phyloP scores from a whole-genome alignment of 2,888 invertebrate species.

The Ptychoptera contaminata region DNA sequence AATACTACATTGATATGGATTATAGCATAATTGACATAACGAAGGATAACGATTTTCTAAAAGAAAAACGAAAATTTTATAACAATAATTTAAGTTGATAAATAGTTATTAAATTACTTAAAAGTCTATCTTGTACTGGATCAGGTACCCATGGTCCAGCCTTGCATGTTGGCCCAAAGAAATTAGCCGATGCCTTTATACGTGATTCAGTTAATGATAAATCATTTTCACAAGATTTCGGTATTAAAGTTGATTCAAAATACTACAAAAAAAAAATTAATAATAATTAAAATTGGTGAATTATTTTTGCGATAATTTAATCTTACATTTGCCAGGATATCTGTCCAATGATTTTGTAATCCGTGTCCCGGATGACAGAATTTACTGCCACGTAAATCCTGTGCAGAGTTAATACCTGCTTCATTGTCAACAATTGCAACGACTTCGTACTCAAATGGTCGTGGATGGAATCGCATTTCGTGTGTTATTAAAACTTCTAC shows the following conservation, averaged over 20 bases:
- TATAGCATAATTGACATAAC: slow-evolving; percentile 55
- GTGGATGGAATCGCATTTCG: slow-evolving; percentile 41
- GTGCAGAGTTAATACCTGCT: slow-evolving; percentile 39
- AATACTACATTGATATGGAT: slow-evolving; percentile 40
- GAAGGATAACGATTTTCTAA: slow-evolving; percentile 48
- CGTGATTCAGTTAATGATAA: slow-evolving; percentile 60
- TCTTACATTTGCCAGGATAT: slow-evolving; percentile 56
- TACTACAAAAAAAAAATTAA: slow-evolving; percentile 37
- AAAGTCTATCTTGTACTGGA: slow-evolving; percentile 38
- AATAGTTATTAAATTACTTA: slow-evolving; percentile 41
- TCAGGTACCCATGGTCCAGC: slow-evolving; percentile 74
- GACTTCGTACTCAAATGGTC: slow-evolving; percentile 42
- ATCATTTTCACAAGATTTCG: slow-evolving; percentile 49
- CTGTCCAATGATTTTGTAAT: slow-evolving; percentile 54
- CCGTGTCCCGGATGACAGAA: slow-evolving; percentile 76
- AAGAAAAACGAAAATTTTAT: background rate
- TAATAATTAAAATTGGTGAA: slow-evolving; percentile 3
- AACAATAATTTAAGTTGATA: slow-evolving; percentile 8
- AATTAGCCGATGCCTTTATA: slow-evolving; percentile 53
- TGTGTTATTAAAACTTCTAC: slow-evolving; percentile 53
- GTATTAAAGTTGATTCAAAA: slow-evolving; percentile 56
- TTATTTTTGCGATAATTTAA: background rate
- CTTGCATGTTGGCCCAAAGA: slow-evolving; percentile 68
- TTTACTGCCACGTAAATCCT: slow-evolving; percentile 48
- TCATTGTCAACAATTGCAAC: slow-evolving; percentile 48